Conservation (phyloP, 2,888 invertebrate genomes). For the Andrena marginata region DNA sequence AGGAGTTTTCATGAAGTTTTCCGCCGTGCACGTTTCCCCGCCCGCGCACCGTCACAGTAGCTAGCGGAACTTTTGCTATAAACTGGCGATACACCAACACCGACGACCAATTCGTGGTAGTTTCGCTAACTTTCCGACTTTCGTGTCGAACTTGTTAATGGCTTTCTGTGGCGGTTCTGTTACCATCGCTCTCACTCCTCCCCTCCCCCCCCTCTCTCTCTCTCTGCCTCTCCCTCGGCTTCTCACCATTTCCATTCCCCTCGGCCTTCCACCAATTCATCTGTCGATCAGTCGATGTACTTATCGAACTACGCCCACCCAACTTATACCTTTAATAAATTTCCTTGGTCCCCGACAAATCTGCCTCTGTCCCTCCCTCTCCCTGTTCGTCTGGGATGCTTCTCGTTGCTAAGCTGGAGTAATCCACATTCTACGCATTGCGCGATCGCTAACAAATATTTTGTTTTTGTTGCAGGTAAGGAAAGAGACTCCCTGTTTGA, state of each 20-base stretch:
- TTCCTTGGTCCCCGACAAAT: constrained; percentile 3
- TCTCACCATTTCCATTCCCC: constrained; percentile 13
- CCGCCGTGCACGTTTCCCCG: constrained; percentile 28
- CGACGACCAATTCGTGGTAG: constrained; percentile 65
- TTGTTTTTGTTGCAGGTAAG: constrained; percentile 69
- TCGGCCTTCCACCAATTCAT: constrained; percentile 14
- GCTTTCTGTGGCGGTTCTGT: constrained; percentile 70
- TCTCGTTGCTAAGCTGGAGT: neutral
- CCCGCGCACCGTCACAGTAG: constrained; percentile 39
- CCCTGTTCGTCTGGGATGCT: neutral
- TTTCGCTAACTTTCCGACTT: constrained; percentile 76
- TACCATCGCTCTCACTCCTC: constrained; percentile 52
- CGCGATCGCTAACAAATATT: neutral
- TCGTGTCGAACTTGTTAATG: constrained; percentile 80
- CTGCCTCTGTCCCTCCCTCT: constrained; percentile 9
- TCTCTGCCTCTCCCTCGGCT: neutral
- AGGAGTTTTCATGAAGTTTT: constrained; percentile 68
- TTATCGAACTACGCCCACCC: constrained; percentile 13
- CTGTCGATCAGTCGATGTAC: constrained; percentile 12
- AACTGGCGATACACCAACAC: constrained; percentile 70
- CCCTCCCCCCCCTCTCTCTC: no score
- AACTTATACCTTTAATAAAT: constrained; percentile 35
- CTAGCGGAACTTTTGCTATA: constrained; percentile 62
- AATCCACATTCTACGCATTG: neutral
- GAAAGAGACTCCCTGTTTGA: no score